Evolutionary conservation across 2,888 invertebrate genomes (phyloP).

Genomic region (Mantis religiosa): DNA sequence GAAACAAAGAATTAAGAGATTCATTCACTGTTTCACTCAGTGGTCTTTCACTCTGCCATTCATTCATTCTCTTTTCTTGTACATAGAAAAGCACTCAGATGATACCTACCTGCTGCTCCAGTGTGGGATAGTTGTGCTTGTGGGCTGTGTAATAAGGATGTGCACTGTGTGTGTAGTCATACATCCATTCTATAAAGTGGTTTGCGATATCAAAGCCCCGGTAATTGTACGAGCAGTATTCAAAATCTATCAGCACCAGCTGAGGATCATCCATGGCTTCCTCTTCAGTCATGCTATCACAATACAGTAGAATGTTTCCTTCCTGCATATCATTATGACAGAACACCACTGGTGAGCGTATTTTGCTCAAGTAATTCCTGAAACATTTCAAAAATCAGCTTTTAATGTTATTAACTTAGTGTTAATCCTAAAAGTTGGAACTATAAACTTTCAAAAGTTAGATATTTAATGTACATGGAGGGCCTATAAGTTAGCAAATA

Average conservation of each 20-base stretch:
- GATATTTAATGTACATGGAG: too few relatives aligned
- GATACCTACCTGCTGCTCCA: conserved; percentile 69
- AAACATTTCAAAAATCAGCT: conserved; percentile 28
- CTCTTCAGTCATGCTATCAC: conserved; percentile 40
- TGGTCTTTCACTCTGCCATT: neutral
- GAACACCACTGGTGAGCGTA: conserved; percentile 80
- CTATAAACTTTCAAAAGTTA: too few relatives aligned
- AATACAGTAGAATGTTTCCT: conserved; percentile 64
- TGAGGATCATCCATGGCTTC: conserved; percentile 51
- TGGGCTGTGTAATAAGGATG: conserved; percentile 73
- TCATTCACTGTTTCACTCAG: neutral
- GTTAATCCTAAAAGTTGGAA: too few relatives aligned
- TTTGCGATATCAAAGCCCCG: conserved; percentile 91
- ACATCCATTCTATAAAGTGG: conserved; percentile 89
- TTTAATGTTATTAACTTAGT: too few relatives aligned
- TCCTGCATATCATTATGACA: conserved; percentile 95
- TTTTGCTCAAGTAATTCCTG: conserved; percentile 46
- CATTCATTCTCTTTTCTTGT: neutral
- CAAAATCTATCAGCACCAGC: conserved; percentile 83
- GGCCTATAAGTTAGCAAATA: too few relatives aligned
- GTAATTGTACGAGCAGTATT: conserved; percentile 93
- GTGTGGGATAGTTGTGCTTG: conserved; percentile 65
- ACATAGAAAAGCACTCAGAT: neutral
- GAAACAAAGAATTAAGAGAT: neutral
- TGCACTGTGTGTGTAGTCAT: conserved; percentile 76